Conservation (phyloP, 1,140 invertebrate genomes). For the Diprion similis region DNA sequence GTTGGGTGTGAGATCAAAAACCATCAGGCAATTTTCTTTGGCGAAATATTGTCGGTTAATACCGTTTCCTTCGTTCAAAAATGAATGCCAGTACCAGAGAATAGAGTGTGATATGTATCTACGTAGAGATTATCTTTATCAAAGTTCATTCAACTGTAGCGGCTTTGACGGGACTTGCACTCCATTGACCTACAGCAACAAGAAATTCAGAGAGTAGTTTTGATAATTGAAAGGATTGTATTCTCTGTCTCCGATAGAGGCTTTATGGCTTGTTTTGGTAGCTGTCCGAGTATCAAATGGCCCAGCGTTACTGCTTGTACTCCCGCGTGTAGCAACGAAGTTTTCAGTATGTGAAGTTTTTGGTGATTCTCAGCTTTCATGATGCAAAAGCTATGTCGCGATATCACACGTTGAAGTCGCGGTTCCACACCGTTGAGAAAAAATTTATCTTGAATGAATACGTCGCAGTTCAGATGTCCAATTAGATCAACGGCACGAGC, state of each 20-base stretch:
- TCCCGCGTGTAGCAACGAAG: constrained; percentile 43
- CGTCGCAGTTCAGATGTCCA: not conserved
- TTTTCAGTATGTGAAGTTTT: constrained; percentile 37
- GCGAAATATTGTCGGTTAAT: constrained; percentile 17
- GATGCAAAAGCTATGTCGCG: constrained; percentile 44
- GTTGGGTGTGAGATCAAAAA: constrained; percentile 26
- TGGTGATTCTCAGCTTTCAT: constrained; percentile 32
- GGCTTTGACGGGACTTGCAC: constrained; percentile 35
- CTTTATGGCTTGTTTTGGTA: constrained; percentile 46
- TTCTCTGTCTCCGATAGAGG: too few relatives aligned
- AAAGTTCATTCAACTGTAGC: constrained; percentile 35
- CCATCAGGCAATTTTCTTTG: constrained; percentile 21
- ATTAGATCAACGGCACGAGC: not conserved
- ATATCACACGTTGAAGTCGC: constrained; percentile 41
- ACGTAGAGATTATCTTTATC: constrained; percentile 26
- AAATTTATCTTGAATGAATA: too few relatives aligned
- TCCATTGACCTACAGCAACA: constrained; percentile 49
- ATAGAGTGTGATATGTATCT: constrained; percentile 48
- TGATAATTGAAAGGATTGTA: too few relatives aligned
- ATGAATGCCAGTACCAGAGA: constrained; percentile 49
- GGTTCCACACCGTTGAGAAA: constrained; percentile 47
- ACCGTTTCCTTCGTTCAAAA: not conserved
- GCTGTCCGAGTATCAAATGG: constrained; percentile 48
- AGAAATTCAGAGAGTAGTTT: constrained; percentile 41
- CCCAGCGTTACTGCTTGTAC: constrained; percentile 45